Evolutionary conservation across 2,888 invertebrate genomes (phyloP), one percentile per base, ranked within the genome.

Genomic region (Platypus cylindrus): DNA sequence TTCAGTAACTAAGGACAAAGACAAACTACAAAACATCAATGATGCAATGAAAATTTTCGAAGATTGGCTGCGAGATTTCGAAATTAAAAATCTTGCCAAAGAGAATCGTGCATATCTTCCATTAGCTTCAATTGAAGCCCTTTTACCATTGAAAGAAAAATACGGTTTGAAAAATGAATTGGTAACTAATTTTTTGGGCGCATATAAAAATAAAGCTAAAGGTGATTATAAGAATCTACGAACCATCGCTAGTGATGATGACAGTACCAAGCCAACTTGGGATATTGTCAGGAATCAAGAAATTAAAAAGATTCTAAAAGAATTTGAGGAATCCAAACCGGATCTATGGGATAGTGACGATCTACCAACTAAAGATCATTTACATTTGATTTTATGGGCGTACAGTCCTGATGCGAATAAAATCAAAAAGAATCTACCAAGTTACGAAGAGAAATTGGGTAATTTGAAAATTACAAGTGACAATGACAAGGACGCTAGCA

Each of bases 221-320:
- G 82, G 80, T 1, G 73, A 79, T 45, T 79, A 82, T 56, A 84
- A 84, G 55, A 73, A 76, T 37, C 65, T 84, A 35, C 67, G 81
- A 22, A 77, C 76, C 0, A 71, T 75, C 23, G 61, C 64, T 28
- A 63, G 68, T 1, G 67, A 67, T 22, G 65, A 63, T 1, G 67
- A 68, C 14, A n/a, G n/a, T n/a, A n/a, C n/a, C n/a, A 65, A 64
- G 16, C 66, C 67, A 14, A 77, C 81, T 0, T 84, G 83, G 83
- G 84, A 84, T 56, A 74, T 83, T 37, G 68, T 78, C 5, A 63
- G 83, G 45, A 84, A 83, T 50, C 56, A 58, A 0, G 69, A 70
- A 18, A 62, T 84, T 1, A 68, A 72, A 23, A 64, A 66, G 9
- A 60, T 82, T 0, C 65, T 67, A 44, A 65, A 66, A 8, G 59